phyloP scores from a whole-genome alignment of 2,888 invertebrate genomes.

The Aspidapion aeneum region DNA sequence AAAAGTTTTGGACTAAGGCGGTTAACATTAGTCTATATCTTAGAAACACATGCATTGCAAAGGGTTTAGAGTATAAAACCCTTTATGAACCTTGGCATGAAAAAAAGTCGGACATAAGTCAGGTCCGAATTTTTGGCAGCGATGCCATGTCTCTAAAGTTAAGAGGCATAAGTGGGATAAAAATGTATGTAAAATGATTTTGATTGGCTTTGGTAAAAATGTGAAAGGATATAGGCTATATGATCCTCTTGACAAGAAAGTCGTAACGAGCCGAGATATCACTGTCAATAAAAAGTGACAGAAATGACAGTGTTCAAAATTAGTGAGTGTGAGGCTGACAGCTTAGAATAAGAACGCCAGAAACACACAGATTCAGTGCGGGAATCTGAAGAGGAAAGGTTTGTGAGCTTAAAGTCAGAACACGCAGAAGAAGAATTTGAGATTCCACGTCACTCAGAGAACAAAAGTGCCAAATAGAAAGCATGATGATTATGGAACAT shows the following conservation, averaged over 20 bases:
- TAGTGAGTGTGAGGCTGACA: not conserved
- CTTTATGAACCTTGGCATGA: slow-evolving; percentile 31
- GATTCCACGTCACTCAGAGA: not conserved
- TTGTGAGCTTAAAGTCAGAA: not conserved
- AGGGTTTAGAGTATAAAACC: slow-evolving; percentile 20
- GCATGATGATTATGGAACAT: no score
- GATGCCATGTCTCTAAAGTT: slow-evolving; percentile 8
- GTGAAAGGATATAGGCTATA: slow-evolving; percentile 1
- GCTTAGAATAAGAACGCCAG: not conserved
- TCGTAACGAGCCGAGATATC: not conserved
- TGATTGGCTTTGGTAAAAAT: not conserved
- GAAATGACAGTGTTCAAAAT: not conserved
- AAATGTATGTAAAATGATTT: not conserved
- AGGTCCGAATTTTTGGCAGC: slow-evolving; percentile 21
- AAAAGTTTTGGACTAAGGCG: slow-evolving; percentile 2
- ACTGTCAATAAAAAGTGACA: not conserved
- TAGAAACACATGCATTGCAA: slow-evolving; percentile 23
- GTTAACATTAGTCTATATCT: slow-evolving; percentile 5
- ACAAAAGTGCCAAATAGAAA: not conserved
- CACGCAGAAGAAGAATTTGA: not conserved
- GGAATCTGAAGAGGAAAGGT: not conserved
- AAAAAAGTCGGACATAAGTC: slow-evolving; percentile 29
- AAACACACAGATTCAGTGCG: not conserved
- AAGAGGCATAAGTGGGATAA: not conserved
- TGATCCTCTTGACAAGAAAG: not conserved